A percentile compares a stretch with the other conserved stretches of the same genome.
These are phyloP conservation scores for Papio anubis DNA, from an alignment of 2,113 vertebrate species.

Conservation along the genomic window DNA sequence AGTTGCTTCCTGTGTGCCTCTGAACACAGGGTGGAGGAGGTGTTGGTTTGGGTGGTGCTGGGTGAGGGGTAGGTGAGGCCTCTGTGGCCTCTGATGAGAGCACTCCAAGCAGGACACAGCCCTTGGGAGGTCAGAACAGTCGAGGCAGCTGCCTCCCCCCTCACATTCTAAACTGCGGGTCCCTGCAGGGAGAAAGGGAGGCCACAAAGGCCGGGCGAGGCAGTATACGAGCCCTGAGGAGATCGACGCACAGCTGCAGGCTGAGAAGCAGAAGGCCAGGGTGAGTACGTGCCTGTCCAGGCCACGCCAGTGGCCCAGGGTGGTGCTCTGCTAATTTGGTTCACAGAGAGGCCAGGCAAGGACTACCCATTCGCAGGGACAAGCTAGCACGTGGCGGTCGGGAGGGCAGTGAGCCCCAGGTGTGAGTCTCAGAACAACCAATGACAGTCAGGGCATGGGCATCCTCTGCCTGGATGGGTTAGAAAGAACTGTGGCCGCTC, in stretches of 20 bases:
- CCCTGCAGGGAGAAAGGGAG: constrained; percentile 92
- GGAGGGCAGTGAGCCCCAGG: background rate
- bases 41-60: background rate
- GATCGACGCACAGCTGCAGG: constrained; percentile 98
- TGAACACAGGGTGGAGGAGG: background rate
- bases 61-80: background rate
- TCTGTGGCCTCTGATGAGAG: background rate
- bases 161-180: background rate
- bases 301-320: background rate
- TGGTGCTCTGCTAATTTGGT: background rate
- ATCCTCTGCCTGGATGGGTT: background rate
- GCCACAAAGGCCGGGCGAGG: constrained; percentile 95
- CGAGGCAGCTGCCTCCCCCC: background rate
- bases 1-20: background rate
- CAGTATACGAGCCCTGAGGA: constrained; percentile 97
- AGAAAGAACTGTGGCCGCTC: background rate
- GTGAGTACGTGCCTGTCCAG: constrained; percentile 78
- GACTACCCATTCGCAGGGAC: background rate
- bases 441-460: background rate
- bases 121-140: background rate
- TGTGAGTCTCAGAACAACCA: background rate
- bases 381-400: background rate
- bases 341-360: background rate
- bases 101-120: background rate
- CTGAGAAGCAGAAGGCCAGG: constrained; percentile 94